Base-by-base conservation (phyloP, 2,888 invertebrate genomes). In the Meganola albula region DNA sequence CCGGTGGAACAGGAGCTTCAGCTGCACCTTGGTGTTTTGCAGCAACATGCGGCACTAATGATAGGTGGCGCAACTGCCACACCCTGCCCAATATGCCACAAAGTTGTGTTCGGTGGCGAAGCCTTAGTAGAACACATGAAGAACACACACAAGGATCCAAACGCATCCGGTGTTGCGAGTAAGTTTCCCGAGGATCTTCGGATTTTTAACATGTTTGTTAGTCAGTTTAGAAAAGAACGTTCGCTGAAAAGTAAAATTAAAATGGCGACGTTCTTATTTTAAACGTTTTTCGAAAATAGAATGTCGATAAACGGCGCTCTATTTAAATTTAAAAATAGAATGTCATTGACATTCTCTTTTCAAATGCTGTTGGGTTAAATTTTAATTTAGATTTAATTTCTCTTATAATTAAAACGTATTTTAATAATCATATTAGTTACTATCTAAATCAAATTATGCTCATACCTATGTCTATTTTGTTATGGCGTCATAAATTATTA, bases 51-150 rank as follows among this genome's bases (percentile, higher is more conserved):
- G 60, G 96, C 96, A 68, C 90, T 96, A 72, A 93, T 94, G 88
- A 92, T 92, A 72, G 95, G 96, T 65, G 96, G 96, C 61, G 95
- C 96, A 50, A 94, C 95, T 68, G 95, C 96, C 54, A 94, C 95
- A 41, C 93, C 95, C 53, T 97, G 97, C 83, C 96, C 96, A 30
- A 91, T 96, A 61, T 97, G 96, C 88, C 96, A 96, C 88, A 96
- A 97, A 88, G 92, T 96, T 74, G 95, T 96, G 87, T 91, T 96
- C 65, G 95, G 95, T 55, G 94, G 94, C 49, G 96, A 97, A 84
- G 94, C 95, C 35, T 90, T 97, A 42, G 95, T 97, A 89, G 96
- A 97, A 82, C 97, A 97, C 79, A 96, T 97, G 96, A 96, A 96
- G 86, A 94, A 94, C 74, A 93, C 94, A 32, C 97, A 97, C 85